Evolutionary conservation across 1,140 invertebrate species (phyloP), one percentile per base, ranked within the genome.

Genomic region (Steinernema feltiae): DNA sequence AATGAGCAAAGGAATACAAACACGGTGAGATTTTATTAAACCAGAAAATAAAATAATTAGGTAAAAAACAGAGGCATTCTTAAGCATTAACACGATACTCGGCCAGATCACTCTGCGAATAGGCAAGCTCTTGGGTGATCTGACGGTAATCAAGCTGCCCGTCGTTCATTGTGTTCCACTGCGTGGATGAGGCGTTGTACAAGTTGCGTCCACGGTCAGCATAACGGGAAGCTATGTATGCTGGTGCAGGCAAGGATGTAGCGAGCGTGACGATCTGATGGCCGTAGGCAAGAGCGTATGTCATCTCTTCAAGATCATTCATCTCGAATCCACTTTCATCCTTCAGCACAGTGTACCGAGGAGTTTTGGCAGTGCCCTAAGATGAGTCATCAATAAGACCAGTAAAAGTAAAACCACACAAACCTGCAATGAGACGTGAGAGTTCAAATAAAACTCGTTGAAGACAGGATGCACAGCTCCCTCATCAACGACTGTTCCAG

Each of bases 401-500:
- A n/a, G n/a, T n/a, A 71, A 32, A 7, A 32, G 70, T 1, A 70
- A 30, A 24, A 30, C n/a, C 27, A 0, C 2, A 30, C 74, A 17
- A 30, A 78, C 78, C 69, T 80, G 79, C 7, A 78, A 32, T 15
- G 79, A 76, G 1, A 72, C 72, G 48, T 80, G 79, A 15, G 53
- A 32, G 46, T 80, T 80, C 31, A 80, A 48, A 70, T 71, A 80
- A 74, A 80, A 80, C 48, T 80, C 63, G 31, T 76, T 80, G 78
- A 35, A 75, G 0, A 69, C 35, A 27, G 79, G 79, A 31, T 80
- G 74, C 1, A 70, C 70, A 18, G 72, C 41, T 0, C n/a, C 21
- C 15, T 17, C 48, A 35, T 80, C 79, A 17, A 79, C 17, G 30
- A 80, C 75, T n/a, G 69, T 71, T 24, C 79, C 79, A 12, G 71